phyloP scores from a whole-genome alignment of 2,888 invertebrate genomes.

The Noctua janthina region DNA sequence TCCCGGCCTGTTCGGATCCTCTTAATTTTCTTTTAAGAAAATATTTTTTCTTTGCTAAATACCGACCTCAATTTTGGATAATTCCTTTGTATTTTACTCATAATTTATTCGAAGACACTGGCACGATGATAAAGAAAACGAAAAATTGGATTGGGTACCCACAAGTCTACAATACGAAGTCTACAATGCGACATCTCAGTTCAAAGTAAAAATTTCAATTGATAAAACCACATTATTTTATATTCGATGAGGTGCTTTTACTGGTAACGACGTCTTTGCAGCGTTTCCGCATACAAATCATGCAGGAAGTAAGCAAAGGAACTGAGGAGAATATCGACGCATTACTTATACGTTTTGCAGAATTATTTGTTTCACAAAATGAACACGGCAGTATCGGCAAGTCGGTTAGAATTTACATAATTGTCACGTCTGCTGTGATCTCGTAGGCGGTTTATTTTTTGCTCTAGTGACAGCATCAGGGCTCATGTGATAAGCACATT shows the following conservation, averaged over 20 bases:
- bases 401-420: slow-evolving; percentile 44
- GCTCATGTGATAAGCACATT: not conserved
- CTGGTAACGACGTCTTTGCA: slow-evolving; percentile 70
- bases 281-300: slow-evolving; percentile 75
- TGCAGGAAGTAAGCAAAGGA: slow-evolving; percentile 72
- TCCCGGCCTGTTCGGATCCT: not conserved
- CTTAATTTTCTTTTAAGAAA: not conserved
- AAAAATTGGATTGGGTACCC: slow-evolving; percentile 24
- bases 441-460: slow-evolving; percentile 33
- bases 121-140: not conserved
- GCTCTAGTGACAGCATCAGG: not conserved
- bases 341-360: slow-evolving; percentile 65
- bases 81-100: not conserved
- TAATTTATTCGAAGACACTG: slow-evolving; percentile 12
- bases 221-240: slow-evolving; percentile 51
- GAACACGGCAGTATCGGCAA: slow-evolving; percentile 33
- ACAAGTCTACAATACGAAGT: slow-evolving; percentile 1
- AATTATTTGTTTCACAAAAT: slow-evolving; percentile 58
- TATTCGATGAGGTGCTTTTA: slow-evolving; percentile 59
- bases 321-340: slow-evolving; percentile 67
- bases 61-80: slow-evolving; percentile 4
- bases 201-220: slow-evolving; percentile 50
- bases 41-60: not conserved
- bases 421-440: slow-evolving; percentile 25
- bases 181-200: slow-evolving; percentile 29